Evolutionary conservation across 2,797 vertebrate genomes (phyloP).

Genomic region (Microctenopoma stevenorrisi): DNA sequence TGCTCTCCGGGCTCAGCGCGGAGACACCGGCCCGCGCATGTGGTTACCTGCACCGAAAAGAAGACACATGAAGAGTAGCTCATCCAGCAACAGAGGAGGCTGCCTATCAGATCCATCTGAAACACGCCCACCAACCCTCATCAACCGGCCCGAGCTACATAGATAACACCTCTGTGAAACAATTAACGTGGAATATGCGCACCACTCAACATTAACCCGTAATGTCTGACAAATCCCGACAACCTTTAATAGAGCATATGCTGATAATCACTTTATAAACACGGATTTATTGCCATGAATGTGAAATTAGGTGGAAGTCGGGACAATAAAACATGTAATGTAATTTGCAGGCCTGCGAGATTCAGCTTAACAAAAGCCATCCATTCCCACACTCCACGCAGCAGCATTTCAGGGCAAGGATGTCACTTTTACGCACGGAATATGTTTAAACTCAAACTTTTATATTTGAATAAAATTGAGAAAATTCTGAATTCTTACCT

Average conservation of each 20-base stretch:
- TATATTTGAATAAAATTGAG: neutral
- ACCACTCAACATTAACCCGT: slow-evolving; percentile 1
- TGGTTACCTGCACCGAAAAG: slow-evolving; percentile 73
- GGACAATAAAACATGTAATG: slow-evolving; percentile 48
- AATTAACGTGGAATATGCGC: slow-evolving; percentile 8
- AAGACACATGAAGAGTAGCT: slow-evolving; percentile 52
- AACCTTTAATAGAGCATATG: too few relatives aligned
- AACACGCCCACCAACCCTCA: slow-evolving; percentile 45
- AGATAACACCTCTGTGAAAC: neutral
- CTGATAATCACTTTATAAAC: neutral
- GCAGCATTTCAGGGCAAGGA: slow-evolving; percentile 7
- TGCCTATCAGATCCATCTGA: slow-evolving; percentile 3
- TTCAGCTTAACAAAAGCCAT: slow-evolving; percentile 21
- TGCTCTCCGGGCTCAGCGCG: slow-evolving; percentile 70
- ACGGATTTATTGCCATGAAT: neutral
- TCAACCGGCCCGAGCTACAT: slow-evolving; percentile 20
- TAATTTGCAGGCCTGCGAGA: slow-evolving; percentile 50
- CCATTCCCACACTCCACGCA: slow-evolving; percentile 22
- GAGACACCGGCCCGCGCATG: slow-evolving; percentile 74
- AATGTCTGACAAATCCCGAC: neutral
- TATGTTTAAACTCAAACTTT: neutral
- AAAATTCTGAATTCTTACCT: slow-evolving; percentile 53
- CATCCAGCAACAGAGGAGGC: slow-evolving; percentile 6
- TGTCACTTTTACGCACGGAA: slow-evolving; percentile 32
- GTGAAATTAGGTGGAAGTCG: neutral